phyloP scores from a whole-genome alignment of 2,113 vertebrate species.

The Triplophysa rosa region DNA sequence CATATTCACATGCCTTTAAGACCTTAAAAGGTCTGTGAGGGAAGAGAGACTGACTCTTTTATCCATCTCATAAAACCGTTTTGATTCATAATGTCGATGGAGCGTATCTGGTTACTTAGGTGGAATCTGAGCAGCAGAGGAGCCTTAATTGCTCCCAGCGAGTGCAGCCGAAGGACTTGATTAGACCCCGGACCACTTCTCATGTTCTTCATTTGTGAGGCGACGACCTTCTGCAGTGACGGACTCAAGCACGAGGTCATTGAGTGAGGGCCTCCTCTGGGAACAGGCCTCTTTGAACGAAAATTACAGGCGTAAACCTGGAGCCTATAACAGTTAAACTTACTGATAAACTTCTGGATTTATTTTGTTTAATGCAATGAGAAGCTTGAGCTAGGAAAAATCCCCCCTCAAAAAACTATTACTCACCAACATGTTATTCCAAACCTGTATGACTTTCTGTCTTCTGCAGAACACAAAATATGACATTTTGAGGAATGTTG shows the following conservation, averaged over 20 bases:
- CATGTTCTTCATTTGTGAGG: constrained; percentile 80
- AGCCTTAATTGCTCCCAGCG: constrained; percentile 76
- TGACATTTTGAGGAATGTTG: too few relatives aligned
- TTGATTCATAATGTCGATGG: constrained; percentile 75
- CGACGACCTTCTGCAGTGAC: constrained; percentile 73
- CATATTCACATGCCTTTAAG: constrained; percentile 53
- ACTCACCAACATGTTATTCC: too few relatives aligned
- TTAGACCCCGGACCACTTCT: constrained; percentile 77
- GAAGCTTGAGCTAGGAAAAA: not conserved
- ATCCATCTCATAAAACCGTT: constrained; percentile 73
- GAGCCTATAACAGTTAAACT: constrained; percentile 10
- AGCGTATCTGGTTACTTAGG: constrained; percentile 76
- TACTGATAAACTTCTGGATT: not conserved
- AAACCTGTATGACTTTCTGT: too few relatives aligned
- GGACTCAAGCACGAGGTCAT: constrained; percentile 69
- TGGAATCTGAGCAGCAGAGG: constrained; percentile 63
- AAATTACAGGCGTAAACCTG: constrained; percentile 58
- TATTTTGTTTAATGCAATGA: not conserved
- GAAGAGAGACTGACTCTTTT: constrained; percentile 65
- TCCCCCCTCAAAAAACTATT: too few relatives aligned
- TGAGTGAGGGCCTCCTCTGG: constrained; percentile 43
- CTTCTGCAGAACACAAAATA: too few relatives aligned
- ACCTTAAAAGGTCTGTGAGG: constrained; percentile 50
- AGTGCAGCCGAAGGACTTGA: constrained; percentile 76
- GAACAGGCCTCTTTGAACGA: constrained; percentile 19